phyloP scores from a whole-genome alignment of 2,888 invertebrate species.

The Hoplodrina ambigua region DNA sequence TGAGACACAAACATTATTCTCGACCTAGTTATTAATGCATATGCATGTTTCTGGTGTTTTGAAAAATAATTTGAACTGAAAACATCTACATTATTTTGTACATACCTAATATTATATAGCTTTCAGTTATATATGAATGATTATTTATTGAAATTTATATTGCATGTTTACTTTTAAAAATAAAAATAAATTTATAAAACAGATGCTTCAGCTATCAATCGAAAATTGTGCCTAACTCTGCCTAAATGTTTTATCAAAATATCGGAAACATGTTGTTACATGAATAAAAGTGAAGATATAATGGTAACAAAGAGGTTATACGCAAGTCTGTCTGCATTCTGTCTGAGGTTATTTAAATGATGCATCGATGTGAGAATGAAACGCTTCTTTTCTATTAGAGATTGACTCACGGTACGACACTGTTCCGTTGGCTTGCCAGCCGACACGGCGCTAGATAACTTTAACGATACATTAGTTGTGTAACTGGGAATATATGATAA shows the following conservation, averaged over 20 bases:
- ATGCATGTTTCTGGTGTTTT: conserved; percentile 76
- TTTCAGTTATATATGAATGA: conserved; percentile 50
- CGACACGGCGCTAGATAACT: conserved; percentile 54
- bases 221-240: conserved; percentile 62
- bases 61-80: conserved; percentile 40
- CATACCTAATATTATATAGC: conserved; percentile 59
- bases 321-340: conserved; percentile 75
- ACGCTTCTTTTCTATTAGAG: conserved; percentile 84
- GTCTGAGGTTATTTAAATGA: conserved; percentile 74
- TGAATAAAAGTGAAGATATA: conserved; percentile 67
- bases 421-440: conserved; percentile 74
- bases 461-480: conserved; percentile 44
- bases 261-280: conserved; percentile 77
- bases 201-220: conserved; percentile 49
- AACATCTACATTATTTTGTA: conserved; percentile 51
- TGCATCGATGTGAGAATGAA: conserved; percentile 83
- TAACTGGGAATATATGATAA: conserved; percentile 41
- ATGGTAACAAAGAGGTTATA: conserved; percentile 68
- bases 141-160: conserved; percentile 55
- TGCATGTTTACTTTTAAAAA: conserved; percentile 47
- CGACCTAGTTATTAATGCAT: conserved; percentile 61
- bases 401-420: conserved; percentile 73
- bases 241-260: conserved; percentile 55
- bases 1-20: conserved; percentile 38
- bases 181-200: conserved; percentile 25